phyloP scores from a whole-genome alignment of 2,113 vertebrate species.

The Sylvilagus bachmani region DNA sequence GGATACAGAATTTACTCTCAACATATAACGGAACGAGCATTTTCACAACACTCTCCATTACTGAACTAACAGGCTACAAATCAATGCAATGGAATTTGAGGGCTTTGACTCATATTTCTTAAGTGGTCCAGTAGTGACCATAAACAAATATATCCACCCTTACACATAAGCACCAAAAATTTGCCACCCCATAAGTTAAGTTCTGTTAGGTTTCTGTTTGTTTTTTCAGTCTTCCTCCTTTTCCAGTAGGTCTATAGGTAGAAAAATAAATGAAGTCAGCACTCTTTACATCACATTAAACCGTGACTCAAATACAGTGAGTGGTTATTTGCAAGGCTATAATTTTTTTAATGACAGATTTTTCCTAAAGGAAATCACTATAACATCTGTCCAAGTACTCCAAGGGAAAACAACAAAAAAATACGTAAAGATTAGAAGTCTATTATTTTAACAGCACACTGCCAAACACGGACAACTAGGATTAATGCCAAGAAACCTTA shows the following conservation, averaged over 20 bases:
- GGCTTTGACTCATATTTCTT: slow-evolving; percentile 56
- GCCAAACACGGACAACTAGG: slow-evolving; percentile 75
- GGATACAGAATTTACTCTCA: slow-evolving; percentile 17
- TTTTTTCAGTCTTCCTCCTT: slow-evolving; percentile 55
- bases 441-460: slow-evolving; percentile 80
- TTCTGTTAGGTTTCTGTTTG: slow-evolving; percentile 60
- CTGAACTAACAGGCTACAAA: slow-evolving; percentile 61
- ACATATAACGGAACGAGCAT: slow-evolving; percentile 19
- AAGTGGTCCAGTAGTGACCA: slow-evolving; percentile 52
- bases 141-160: slow-evolving; percentile 58
- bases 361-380: slow-evolving; percentile 82
- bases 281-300: slow-evolving; percentile 72
- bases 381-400: slow-evolving; percentile 77
- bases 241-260: slow-evolving; percentile 64
- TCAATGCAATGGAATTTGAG: slow-evolving; percentile 35
- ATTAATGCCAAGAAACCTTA: slow-evolving; percentile 74
- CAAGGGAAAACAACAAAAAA: slow-evolving; percentile 72
- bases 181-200: slow-evolving; percentile 43
- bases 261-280: slow-evolving; percentile 80
- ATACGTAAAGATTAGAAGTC: slow-evolving; percentile 79
- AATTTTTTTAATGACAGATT: slow-evolving; percentile 83
- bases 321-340: slow-evolving; percentile 82
- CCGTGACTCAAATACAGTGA: slow-evolving; percentile 73
- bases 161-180: slow-evolving; percentile 36
- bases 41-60: slow-evolving; percentile 33